Conservation (phyloP, 2,113 vertebrate genomes). For the Oncorhynchus keta region DNA sequence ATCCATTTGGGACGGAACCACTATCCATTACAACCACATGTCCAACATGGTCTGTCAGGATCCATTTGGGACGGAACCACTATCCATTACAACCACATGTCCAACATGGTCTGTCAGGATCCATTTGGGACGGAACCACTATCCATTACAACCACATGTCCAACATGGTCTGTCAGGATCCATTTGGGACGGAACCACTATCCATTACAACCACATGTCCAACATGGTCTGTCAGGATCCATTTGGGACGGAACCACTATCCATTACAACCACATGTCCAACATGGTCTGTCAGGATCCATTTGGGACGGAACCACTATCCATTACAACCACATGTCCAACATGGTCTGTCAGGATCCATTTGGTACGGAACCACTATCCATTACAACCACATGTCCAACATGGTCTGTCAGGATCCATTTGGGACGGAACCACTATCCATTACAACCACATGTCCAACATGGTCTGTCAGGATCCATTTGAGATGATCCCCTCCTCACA, state of each 20-base stretch:
- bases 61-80: not conserved
- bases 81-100: constrained; percentile 40
- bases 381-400: constrained; percentile 32
- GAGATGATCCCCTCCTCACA: constrained; percentile 17
- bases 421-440: constrained; percentile 20
- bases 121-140: not conserved
- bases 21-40: constrained; percentile 38
- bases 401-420: constrained; percentile 18
- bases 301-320: constrained; percentile 4
- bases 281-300: not conserved
- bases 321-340: constrained; percentile 35
- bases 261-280: constrained; percentile 38
- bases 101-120: not conserved
- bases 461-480: constrained; percentile 20
- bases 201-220: constrained; percentile 39
- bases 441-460: constrained; percentile 27
- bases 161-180: constrained; percentile 3
- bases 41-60: not conserved
- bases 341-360: constrained; percentile 13
- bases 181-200: constrained; percentile 15
- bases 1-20: not conserved
- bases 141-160: constrained; percentile 40
- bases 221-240: constrained; percentile 2
- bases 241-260: constrained; percentile 18
- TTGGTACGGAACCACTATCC: constrained; percentile 21